Evolutionary conservation across 2,888 invertebrate species (phyloP), one percentile per base, ranked within the genome.

Genomic region (Meiosimyza decipiens): DNA sequence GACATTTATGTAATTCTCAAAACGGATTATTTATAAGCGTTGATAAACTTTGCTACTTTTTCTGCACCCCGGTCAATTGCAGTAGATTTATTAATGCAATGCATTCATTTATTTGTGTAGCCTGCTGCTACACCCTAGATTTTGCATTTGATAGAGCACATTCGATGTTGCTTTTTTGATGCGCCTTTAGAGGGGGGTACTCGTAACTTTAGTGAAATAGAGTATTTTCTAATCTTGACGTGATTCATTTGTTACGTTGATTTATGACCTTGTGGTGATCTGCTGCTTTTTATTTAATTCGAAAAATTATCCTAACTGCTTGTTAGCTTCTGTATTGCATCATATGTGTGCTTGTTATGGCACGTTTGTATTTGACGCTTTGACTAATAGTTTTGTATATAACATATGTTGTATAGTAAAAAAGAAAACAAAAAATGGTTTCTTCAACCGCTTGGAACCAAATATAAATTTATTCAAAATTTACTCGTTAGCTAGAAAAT

Each of bases 171-270:
- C 54, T n/a, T 11, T n/a, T 2, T 55, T 13, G 55, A 16, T 18
- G 16, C 22, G 55, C 55, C 16, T 55, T n/a, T 18, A 40, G 40
- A 2, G 40, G 40, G 40, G 40, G n/a, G n/a, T n/a, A n/a, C n/a
- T n/a, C n/a, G n/a, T 40, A 40, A 55, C n/a, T 22, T 4, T 18
- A 55, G 55, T 55, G 55, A 55, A 55, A 55, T 55, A 22, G 18
- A 18, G n/a, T 1, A 55, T 22, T 55, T 55, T 55, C 13, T 55
- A 55, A 55, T 22, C 15, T 55, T 55, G 55, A 60, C 59, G 33
- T 60, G 59, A 60, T 15, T 60, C 59, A 60, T 60, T 60, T 60
- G 59, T 60, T 60, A 60, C 28, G 11, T 22, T 60, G 22, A 60
- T 60, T 60, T 60, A 60, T 60, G 59, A 33, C 22, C 33, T 59